phyloP scores from a whole-genome alignment of 2,113 vertebrate genomes.

The Formicarius rufipectus region DNA sequence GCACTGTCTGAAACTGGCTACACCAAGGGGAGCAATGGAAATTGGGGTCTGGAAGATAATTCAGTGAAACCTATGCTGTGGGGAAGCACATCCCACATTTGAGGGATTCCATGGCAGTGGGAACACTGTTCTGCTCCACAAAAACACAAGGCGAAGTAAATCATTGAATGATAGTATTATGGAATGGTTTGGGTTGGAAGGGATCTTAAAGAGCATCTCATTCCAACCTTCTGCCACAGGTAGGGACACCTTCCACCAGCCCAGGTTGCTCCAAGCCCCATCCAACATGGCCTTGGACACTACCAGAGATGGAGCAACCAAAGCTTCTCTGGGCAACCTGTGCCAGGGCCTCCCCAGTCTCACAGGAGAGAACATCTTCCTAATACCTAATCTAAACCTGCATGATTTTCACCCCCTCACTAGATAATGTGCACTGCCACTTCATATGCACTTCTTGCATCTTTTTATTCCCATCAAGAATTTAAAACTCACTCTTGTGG shows the following conservation, averaged over 20 bases:
- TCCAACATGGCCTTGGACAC: background rate
- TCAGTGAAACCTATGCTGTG: background rate
- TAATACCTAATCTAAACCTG: background rate
- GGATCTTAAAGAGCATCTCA: background rate
- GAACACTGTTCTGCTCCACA: background rate
- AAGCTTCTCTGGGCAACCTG: background rate
- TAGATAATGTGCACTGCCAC: background rate
- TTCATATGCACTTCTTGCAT: background rate
- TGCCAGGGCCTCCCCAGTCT: background rate
- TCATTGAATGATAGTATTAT: background rate
- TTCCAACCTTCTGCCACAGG: background rate
- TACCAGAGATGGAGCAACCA: background rate
- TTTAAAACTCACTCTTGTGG: background rate
- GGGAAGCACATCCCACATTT: background rate
- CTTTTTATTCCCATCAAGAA: background rate
- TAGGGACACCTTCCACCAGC: background rate
- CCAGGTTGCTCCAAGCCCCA: background rate
- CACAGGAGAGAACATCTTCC: background rate
- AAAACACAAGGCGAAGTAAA: background rate
- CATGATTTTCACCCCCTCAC: background rate
- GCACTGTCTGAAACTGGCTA: background rate
- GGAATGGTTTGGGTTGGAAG: background rate
- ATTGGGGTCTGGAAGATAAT: background rate
- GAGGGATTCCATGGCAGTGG: rapidly evolving
- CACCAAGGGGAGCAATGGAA: background rate